Evolutionary conservation across 53 echinoderm and acorn worm genomes (phyloP).

Genomic region (Mesocentrotus franciscanus): DNA sequence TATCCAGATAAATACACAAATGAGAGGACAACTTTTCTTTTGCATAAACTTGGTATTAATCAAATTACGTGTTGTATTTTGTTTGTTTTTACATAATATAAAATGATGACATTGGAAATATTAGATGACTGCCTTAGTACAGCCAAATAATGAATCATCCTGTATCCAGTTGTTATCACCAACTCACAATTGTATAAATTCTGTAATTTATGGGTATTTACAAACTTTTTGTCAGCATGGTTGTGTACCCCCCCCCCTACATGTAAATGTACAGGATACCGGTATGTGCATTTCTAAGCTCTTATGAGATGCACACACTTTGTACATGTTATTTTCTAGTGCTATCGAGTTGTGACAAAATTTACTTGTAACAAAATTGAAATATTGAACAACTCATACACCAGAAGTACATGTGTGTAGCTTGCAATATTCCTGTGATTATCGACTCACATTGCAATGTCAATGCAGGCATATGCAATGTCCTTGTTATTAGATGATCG

Average conservation of each 20-base stretch:
- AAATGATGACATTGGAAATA: not conserved
- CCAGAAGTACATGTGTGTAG: not conserved
- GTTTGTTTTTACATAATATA: not conserved
- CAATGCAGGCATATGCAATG: not conserved
- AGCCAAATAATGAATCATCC: not conserved
- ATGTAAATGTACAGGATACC: not conserved
- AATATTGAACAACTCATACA: not conserved
- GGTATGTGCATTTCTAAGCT: not conserved
- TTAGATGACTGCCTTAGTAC: not conserved
- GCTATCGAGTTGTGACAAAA: not conserved
- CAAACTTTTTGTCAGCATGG: not conserved
- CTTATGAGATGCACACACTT: not conserved
- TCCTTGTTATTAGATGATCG: not conserved
- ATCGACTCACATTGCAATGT: not conserved
- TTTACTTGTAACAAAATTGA: not conserved
- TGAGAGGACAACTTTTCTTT: no score
- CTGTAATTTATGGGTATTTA: slow-evolving; percentile 7
- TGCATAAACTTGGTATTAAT: no score
- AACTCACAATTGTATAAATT: not conserved
- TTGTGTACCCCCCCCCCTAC: not conserved
- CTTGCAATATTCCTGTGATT: not conserved
- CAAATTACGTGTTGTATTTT: no score
- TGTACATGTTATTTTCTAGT: not conserved
- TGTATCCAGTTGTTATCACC: not conserved
- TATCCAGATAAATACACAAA: not conserved